Conservation (phyloP, 2,797 vertebrate species). For the Pangasius larnaudii region DNA sequence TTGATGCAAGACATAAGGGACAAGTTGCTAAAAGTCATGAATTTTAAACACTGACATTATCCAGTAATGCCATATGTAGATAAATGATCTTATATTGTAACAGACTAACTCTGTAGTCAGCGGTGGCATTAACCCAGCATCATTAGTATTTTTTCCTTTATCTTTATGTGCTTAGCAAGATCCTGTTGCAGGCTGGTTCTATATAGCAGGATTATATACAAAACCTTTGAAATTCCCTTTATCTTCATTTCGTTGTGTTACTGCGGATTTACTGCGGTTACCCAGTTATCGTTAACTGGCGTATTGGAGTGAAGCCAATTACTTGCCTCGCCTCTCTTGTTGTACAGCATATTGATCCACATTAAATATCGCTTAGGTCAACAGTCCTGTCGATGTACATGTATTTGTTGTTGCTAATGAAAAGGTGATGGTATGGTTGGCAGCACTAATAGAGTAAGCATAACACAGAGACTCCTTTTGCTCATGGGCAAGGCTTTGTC, state of each 20-base stretch:
- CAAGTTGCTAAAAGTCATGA: neutral
- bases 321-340: neutral
- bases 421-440: neutral
- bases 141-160: neutral
- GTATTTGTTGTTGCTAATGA: neutral
- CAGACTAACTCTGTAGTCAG: neutral
- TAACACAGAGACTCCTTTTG: neutral
- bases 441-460: neutral
- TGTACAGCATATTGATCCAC: constrained; percentile 3
- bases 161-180: neutral
- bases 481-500: neutral
- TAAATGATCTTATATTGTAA: neutral
- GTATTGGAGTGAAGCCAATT: neutral
- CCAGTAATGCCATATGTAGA: neutral
- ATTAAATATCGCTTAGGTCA: neutral
- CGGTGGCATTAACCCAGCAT: neutral
- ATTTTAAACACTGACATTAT: neutral
- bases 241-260: no score
- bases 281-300: neutral
- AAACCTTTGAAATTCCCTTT: no score
- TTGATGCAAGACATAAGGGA: neutral
- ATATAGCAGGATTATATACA: neutral
- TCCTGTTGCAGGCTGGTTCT: neutral
- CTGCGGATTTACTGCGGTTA: neutral
- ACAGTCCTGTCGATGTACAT: neutral